Evolutionary conservation across 2,113 vertebrate species (phyloP), one percentile per base, ranked within the genome.

Genomic region (Nibea coibor): DNA sequence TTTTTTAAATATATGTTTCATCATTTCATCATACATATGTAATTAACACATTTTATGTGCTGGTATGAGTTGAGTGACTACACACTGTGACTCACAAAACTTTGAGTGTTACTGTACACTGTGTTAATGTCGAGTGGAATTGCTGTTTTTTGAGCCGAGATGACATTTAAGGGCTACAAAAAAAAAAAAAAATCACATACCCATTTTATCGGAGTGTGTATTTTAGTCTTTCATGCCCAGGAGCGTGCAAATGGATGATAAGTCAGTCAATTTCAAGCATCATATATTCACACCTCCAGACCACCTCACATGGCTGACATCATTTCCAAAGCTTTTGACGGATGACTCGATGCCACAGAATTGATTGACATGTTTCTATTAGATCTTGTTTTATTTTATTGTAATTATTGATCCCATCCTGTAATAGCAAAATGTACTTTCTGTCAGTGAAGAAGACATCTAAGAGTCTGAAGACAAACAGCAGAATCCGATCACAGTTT

Each of bases 231-330:
- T 69, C 3, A 15, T 22, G 39, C 26, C 63, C 15, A 39, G 24
- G 9, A 11, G 26, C 0, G 12, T 45, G 31, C 43, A 50, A 35
- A 72, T 42, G 28, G 71, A 67, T n/a, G 16, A 70, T 42, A 12
- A 66, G 26, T 73, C 28, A 72, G 14, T 67, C 65, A 14, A 0
- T 56, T 61, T 58, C 15, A 31, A 45, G 35, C 48, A 59, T 51
- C 54, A 56, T 42, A 56, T 26, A 15, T 22, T 69, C 47, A 54
- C 11, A 26, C 39, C 31, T 7, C 31, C 16, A 48, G 62, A 51
- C 20, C n/a, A 31, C 51, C 15, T 73, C 80, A 61, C 42, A 51
- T 28, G 4, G 65, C 10, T 73, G 56, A 73, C 45, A 58, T 78
- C 45, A 74, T 78, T 77, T 80, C 45, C 43, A 53, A 50, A 71